Evolutionary conservation across 2,113 vertebrate genomes (phyloP), one percentile per base, ranked within the genome.

Genomic region (Malurus cyaneus): DNA sequence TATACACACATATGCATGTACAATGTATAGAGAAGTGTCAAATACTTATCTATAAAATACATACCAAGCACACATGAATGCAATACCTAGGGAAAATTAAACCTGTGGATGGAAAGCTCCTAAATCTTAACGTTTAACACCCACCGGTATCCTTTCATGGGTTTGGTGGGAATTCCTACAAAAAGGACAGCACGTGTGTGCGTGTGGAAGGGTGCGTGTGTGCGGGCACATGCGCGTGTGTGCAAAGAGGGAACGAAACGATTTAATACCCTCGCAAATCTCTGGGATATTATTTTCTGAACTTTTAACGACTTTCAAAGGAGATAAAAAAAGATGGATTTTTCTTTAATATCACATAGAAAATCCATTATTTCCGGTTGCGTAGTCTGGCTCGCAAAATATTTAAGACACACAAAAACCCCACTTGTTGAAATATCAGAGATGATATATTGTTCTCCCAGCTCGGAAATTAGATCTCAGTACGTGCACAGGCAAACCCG

Each of bases 351-450:
- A 79, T 87, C 44, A 94, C 78, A 44, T 80, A 80, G 81, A 84
- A 73, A 97, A 96, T 91, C 86, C 87, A 87, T 94, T 96, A 29
- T 96, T 96, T 93, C 91, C 94, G 80, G 42, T 88, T 36, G 15
- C 2, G 9, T 39, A 78, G 57, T n/a, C 32, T 39, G 69, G 44
- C 32, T 87, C 14, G 20, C 73, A 54, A 70, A 85, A 79, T 64
- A 69, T 82, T 86, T 72, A 53, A 86, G 61, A 52, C 41, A 42
- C 64, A 47, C 81, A 84, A 80, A 62, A 19, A 0, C 1, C 6
- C 8, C 46, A 73, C 62, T 94, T 92, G 65, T 80, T 81, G 80
- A 91, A 59, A 86, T 89, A 78, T 86, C 25, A 14, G 56, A 49
- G 67, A 26, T 56, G 59, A 85, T 60, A n/a, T 64, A 80, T 81